Evolutionary conservation across 2,888 invertebrate genomes (phyloP).

Genomic region (Pristionchus exspectatus): DNA sequence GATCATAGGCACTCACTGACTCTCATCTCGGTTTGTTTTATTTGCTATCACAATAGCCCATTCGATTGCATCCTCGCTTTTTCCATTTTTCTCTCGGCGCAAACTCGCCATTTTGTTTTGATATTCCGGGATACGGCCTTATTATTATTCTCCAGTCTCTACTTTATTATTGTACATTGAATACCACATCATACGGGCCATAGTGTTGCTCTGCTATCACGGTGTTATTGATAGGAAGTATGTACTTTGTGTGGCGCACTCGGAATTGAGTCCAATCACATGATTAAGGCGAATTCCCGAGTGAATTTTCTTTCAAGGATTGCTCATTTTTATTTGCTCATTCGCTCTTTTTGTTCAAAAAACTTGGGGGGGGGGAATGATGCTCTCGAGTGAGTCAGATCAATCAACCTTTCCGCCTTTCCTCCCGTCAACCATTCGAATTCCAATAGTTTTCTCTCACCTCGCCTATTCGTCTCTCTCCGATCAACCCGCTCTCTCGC

Average conservation of each 20-base stretch:
- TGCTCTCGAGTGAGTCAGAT: not conserved
- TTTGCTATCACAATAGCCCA: slow-evolving; percentile 39
- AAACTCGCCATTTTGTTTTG: not conserved
- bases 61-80: slow-evolving; percentile 26
- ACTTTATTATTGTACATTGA: not conserved
- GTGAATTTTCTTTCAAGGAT: not conserved
- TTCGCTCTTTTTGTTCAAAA: slow-evolving; percentile 9
- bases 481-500: not conserved
- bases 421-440: slow-evolving; percentile 34
- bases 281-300: not conserved
- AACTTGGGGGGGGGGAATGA: not conserved
- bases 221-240: slow-evolving; percentile 18
- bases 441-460: slow-evolving; percentile 29
- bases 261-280: not conserved
- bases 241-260: not conserved
- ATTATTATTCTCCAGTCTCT: not conserved
- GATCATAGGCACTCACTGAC: slow-evolving; percentile 15
- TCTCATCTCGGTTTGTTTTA: slow-evolving; percentile 35
- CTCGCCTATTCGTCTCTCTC: not conserved
- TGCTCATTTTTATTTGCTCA: not conserved
- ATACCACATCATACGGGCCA: not conserved
- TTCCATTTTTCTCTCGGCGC: not conserved
- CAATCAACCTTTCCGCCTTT: not conserved
- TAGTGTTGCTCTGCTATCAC: not conserved
- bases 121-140: too few species aligned